Conservation (phyloP, 2,888 invertebrate genomes). For the Hemistola chrysoprasaria region DNA sequence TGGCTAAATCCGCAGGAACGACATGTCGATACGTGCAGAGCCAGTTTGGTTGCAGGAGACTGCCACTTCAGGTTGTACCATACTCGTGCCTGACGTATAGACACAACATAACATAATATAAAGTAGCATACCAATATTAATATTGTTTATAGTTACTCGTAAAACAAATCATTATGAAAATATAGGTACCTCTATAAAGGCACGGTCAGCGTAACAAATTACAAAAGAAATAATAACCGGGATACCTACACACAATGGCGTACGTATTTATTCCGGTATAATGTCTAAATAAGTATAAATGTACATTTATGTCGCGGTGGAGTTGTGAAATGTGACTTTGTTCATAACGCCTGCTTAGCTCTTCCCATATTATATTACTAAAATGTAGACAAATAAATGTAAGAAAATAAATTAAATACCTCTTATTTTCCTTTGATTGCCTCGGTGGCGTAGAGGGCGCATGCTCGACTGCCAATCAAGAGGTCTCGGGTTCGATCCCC, state of each 20-base stretch:
- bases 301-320: conserved; percentile 23
- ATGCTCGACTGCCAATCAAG: too few species aligned
- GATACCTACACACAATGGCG: conserved; percentile 42
- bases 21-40: too few species aligned
- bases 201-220: conserved; percentile 45
- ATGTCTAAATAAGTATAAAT: conserved; percentile 56
- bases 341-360: background rate
- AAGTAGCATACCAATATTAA: conserved; percentile 25
- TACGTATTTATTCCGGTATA: conserved; percentile 60
- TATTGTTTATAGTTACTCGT: conserved; percentile 20
- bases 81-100: too few species aligned
- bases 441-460: too few species aligned
- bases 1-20: too few species aligned
- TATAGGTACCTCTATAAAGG: conserved; percentile 26
- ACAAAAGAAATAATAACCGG: conserved; percentile 55
- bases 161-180: conserved; percentile 30
- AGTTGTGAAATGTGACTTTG: conserved; percentile 10
- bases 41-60: too few species aligned
- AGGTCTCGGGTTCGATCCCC: too few species aligned
- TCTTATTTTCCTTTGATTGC: too few species aligned
- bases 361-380: too few species aligned
- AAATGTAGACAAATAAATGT: background rate
- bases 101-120: too few species aligned
- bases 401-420: too few species aligned
- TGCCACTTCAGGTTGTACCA: too few species aligned